Evolutionary conservation across 2,888 invertebrate species (phyloP), one percentile per base, ranked within the genome.

Genomic region (Erebia aethiops): DNA sequence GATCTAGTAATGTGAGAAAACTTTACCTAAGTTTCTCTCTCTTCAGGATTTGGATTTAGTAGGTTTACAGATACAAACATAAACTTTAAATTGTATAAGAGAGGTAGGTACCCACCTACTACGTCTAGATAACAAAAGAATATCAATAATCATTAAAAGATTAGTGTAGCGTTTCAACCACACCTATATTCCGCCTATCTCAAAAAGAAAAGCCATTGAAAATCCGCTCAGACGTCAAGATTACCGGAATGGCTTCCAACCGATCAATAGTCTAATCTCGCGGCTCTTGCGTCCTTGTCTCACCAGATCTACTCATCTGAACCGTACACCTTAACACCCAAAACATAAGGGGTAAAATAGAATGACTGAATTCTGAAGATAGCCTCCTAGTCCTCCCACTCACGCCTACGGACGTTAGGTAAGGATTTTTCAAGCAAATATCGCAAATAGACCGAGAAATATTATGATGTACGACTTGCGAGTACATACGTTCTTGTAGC

Each of bases 241-340:
- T 91, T 90, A 90, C 87, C 89, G 81, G 83, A 88, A 87, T 85
- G 88, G 88, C 87, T 87, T 81, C 81, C 77, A 77, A 73, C 65
- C 77, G 79, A 80, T 82, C 82, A 80, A 83, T 83, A 83, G 77
- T 90, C 90, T 91, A 91, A 91, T 91, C 91, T 92, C 87, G 67
- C 72, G 77, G 68, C 77, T 88, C 86, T 87, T 87, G 86, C 89
- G 87, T 91, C 91, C 89, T 88, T 91, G 84, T 91, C 90, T 77
- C 86, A 79, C 90, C 75, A 73, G 74, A 74, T 73, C 62, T 70
- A 65, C 68, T 72, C 74, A 72, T 63, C 75, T 71, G 71, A 46
- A 71, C 64, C 67, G 70, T 84, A 86, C 85, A 87, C 87, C 87
- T 80, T 81, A 82, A 83, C 18, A 2, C 52, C 13, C 56, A 26